Conservation (phyloP, 1,140 invertebrate genomes). For the Euglossa dilemma region DNA sequence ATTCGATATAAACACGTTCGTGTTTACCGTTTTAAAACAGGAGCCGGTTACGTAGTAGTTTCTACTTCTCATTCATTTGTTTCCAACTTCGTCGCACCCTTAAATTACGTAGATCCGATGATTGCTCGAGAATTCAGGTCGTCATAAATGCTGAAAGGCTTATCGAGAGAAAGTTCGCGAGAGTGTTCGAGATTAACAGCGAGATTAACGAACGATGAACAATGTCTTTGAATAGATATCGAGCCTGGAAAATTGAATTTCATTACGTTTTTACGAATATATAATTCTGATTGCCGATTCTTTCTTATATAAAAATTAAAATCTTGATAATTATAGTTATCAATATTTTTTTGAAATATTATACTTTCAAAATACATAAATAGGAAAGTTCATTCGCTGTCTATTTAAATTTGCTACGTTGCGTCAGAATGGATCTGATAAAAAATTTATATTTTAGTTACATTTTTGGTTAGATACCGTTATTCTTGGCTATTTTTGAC, state of each 20-base stretch:
- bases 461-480: neutral
- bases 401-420: too few relatives aligned
- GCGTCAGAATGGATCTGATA: too few relatives aligned
- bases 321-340: too few relatives aligned
- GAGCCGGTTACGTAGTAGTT: neutral
- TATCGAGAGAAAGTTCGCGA: neutral
- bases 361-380: too few relatives aligned
- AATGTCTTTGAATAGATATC: neutral
- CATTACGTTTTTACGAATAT: neutral
- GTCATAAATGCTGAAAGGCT: neutral
- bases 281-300: neutral
- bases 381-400: too few relatives aligned
- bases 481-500: neutral
- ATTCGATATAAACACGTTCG: neutral
- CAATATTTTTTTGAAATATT: too few relatives aligned
- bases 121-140: neutral
- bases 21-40: neutral
- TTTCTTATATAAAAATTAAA: too few relatives aligned
- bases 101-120: neutral
- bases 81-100: neutral
- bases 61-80: neutral
- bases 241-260: neutral
- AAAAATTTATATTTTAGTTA: neutral
- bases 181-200: neutral
- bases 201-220: neutral